A percentile compares a stretch with the other conserved stretches of the same genome.
Conservation (phyloP, 1,140 invertebrate genomes). For the Andricus grossulariae region DNA sequence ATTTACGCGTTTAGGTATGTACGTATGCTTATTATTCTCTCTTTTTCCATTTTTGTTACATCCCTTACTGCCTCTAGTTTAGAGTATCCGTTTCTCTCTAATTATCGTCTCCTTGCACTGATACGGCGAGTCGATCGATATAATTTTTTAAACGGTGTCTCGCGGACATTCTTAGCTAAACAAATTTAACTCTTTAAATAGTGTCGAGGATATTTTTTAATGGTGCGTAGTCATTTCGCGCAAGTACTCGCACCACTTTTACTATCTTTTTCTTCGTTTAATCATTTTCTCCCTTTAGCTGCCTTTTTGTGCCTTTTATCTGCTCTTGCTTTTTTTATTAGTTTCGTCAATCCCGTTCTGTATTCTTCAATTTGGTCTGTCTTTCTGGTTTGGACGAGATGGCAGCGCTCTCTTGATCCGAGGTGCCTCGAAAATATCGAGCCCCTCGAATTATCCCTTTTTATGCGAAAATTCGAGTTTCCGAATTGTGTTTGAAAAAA, state of each 20-base stretch:
- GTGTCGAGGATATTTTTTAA: conserved; percentile 18
- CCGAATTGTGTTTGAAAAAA: not conserved
- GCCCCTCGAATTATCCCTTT: no score
- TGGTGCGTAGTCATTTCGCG: conserved; percentile 32
- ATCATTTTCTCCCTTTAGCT: not conserved
- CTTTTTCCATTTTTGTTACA: conserved; percentile 40
- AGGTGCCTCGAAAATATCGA: not conserved
- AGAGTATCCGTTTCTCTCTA: conserved; percentile 45
- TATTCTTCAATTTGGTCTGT: not conserved
- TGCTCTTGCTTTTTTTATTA: not conserved
- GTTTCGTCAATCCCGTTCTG: not conserved
- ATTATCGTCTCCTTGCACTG: conserved; percentile 54
- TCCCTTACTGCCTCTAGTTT: conserved; percentile 27
- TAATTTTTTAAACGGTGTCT: conserved; percentile 3
- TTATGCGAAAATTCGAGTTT: not conserved
- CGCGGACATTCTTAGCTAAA: not conserved
- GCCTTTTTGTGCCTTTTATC: not conserved
- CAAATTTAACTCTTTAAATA: conserved; percentile 28
- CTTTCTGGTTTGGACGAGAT: conserved; percentile 13
- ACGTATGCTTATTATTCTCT: conserved; percentile 68
- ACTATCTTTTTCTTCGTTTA: conserved; percentile 25
- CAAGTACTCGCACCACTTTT: conserved; percentile 18
- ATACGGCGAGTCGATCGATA: conserved; percentile 58
- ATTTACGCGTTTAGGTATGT: conserved; percentile 73
- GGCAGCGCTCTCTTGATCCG: not conserved